These are phyloP conservation scores for Meteorus sp. DNA, from an alignment of 1,140 invertebrate species.

Conservation along the genomic window DNA sequence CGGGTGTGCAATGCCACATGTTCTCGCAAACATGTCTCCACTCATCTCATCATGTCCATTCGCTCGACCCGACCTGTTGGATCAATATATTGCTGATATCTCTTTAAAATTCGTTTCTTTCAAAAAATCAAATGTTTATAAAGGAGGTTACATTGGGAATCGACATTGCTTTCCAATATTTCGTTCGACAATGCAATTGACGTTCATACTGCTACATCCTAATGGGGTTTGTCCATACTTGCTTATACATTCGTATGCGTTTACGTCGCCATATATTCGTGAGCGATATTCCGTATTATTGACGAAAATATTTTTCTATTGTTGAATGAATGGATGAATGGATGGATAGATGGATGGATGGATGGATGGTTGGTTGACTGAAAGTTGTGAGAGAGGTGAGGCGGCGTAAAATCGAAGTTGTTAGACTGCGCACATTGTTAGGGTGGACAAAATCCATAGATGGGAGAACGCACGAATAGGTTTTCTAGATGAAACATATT, in stretches of 20 bases:
- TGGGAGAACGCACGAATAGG: background rate
- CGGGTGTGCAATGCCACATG: slow-evolving; percentile 34
- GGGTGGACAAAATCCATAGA: background rate
- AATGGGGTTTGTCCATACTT: background rate
- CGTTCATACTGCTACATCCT: no score
- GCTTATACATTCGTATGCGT: background rate
- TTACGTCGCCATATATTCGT: background rate
- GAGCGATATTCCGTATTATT: no score
- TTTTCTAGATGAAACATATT: background rate
- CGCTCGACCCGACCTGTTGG: no score
- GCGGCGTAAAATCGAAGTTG: slow-evolving; percentile 8
- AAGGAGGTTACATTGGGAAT: no score
- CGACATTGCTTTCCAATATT: no score
- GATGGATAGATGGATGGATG: no score
- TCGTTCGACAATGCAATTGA: no score
- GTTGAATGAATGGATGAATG: background rate
- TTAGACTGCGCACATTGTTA: background rate
- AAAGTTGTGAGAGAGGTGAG: background rate
- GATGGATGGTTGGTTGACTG: no score
- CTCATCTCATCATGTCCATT: background rate
- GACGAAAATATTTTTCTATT: slow-evolving; percentile 9
- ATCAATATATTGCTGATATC: no score
- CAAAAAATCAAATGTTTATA: no score
- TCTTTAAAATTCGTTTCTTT: no score
- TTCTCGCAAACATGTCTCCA: background rate